These are phyloP conservation scores for Onychostoma macrolepis DNA, from an alignment of 2,113 vertebrate genomes.

Conservation along the genomic window DNA sequence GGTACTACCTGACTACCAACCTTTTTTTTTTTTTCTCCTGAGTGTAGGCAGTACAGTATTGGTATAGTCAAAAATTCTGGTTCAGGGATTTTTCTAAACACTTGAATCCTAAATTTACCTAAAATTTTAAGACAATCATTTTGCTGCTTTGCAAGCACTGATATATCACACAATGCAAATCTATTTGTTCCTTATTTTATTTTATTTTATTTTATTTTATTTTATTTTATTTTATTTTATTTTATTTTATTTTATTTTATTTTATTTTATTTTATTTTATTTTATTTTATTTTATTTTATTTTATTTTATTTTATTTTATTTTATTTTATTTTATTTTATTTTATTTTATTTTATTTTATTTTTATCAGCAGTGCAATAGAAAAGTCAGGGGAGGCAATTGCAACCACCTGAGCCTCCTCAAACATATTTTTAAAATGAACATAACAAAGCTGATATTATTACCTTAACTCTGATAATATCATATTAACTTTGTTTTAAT, in stretches of 20 bases:
- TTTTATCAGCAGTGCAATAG: neutral
- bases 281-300: too few species aligned
- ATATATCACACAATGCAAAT: neutral
- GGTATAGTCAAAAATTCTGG: neutral
- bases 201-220: too few species aligned
- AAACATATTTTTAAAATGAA: neutral
- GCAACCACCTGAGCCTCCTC: neutral
- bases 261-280: too few species aligned
- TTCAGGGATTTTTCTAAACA: neutral
- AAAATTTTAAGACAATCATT: neutral
- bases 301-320: too few species aligned
- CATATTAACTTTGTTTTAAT: neutral
- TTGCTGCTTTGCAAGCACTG: neutral
- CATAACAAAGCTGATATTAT: too few species aligned
- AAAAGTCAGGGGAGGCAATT: neutral
- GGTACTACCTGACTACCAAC: neutral
- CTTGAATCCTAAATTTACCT: neutral
- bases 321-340: too few species aligned
- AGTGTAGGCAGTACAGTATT: neutral
- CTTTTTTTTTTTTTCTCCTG: too few species aligned
- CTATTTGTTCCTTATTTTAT: too few species aligned
- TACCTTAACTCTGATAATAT: too few species aligned
- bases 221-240: too few species aligned
- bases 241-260: too few species aligned
- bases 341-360: too few species aligned